A percentile compares a stretch with the other conserved stretches of the same genome.
phyloP scores from a whole-genome alignment of 2,888 invertebrate genomes.

The Cosmia pyralina region DNA sequence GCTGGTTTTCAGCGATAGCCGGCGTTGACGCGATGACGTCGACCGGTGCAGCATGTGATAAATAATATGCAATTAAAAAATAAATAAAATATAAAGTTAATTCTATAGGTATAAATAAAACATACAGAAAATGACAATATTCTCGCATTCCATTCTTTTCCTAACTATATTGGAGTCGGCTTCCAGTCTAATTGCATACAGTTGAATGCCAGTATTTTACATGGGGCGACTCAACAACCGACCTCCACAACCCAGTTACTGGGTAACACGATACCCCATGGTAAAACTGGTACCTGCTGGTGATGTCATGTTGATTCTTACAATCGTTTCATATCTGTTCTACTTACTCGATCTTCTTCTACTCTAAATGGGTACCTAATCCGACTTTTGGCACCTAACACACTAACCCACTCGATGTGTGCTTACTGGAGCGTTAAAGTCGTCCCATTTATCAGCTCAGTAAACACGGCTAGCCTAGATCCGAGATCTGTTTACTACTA shows the following conservation, averaged over 20 bases:
- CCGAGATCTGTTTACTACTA: constrained; percentile 51
- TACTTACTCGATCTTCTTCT: background rate
- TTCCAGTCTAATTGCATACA: background rate
- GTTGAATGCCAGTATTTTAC: too few relatives aligned
- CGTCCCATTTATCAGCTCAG: constrained; percentile 66
- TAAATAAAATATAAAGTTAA: too few relatives aligned
- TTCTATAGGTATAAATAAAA: too few relatives aligned
- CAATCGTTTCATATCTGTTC: background rate
- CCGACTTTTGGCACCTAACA: constrained; percentile 48
- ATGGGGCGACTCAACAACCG: background rate
- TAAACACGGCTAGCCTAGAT: constrained; percentile 69
- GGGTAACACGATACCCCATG: background rate
- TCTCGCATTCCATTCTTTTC: too few relatives aligned
- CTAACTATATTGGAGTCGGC: background rate
- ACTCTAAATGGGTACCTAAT: background rate
- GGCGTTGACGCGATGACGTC: too few relatives aligned
- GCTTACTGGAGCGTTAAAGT: constrained; percentile 67
- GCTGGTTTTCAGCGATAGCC: too few relatives aligned
- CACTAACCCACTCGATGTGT: constrained; percentile 38
- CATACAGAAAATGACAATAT: too few relatives aligned
- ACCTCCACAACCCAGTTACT: background rate
- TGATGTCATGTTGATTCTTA: background rate
- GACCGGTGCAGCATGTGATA: too few relatives aligned
- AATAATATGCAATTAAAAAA: too few relatives aligned
- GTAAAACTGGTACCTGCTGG: background rate